Base-by-base conservation (phyloP, 2,888 invertebrate species). In the Agrochola lychnidis region DNA sequence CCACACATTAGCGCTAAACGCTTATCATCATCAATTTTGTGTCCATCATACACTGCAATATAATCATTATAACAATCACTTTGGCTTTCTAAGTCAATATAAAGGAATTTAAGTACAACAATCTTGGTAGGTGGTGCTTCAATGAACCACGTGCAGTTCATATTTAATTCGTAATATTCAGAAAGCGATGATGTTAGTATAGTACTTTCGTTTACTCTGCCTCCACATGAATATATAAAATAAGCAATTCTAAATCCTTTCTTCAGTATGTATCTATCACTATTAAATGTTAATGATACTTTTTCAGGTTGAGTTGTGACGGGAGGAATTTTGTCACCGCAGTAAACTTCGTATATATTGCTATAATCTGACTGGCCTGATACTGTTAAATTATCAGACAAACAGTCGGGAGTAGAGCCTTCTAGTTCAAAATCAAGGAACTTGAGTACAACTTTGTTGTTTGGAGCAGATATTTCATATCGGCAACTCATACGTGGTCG, bases 71-170 rank as follows among this genome's bases (percentile, higher is more conserved):
- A 70, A 90, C 98, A 98, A 0, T 93, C 88, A 0, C 68, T 25
- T 63, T 90, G 92, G 51, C 92, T 91, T 89, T 97, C 97, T 82
- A 98, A 87, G 63, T 97, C 96, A 78, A 98, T 97, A 69, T 96
- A 95, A 61, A 96, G 93, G 87, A 98, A 98, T 94, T 97, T 97
- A n/a, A 98, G 88, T 14, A 97, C 94, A 14, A 98, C 96, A 63
- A 97, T 96, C 92, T 98, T 97, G 80, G 97, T 97, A 36, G 90
- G 85, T 1, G 98, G 98, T 1, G 98, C 98, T 72, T 97, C 97
- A 70, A 99, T 97, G 75, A 97, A 93, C 99, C 99, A 99, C 0
- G 97, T 95, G 92, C 99, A 99, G 87, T 97, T 97, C 87, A 97
- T 92, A 83, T 96, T 94, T 42, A 94, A 94, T 53, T 96, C 96